Evolutionary conservation across 1,140 invertebrate genomes (phyloP).

Genomic region (Brachionus paranguensis): DNA sequence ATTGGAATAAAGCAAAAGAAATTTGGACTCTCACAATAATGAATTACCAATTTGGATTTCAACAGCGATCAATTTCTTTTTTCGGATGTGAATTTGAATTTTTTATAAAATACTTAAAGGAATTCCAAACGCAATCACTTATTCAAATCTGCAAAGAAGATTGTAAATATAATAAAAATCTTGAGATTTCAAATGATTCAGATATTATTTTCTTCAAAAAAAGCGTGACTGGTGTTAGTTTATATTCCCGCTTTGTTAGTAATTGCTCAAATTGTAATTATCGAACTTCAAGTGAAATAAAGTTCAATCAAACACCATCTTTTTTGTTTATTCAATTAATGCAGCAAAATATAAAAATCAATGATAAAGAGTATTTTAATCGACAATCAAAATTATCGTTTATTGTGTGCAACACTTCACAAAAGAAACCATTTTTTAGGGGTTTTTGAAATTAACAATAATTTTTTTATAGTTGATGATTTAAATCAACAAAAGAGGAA

Average conservation of each 20-base stretch:
- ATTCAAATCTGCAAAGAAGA: conserved; percentile 8
- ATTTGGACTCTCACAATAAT: background rate
- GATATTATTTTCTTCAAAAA: conserved; percentile 4
- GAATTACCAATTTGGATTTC: background rate
- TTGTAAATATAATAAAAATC: conserved; percentile 15
- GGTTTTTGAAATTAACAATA: background rate
- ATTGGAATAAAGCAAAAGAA: conserved; percentile 30
- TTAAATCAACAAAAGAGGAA: background rate
- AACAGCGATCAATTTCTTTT: background rate
- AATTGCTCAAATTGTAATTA: background rate
- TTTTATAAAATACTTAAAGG: background rate
- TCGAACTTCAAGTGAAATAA: background rate
- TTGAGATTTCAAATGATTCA: background rate
- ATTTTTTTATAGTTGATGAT: conserved; percentile 4
- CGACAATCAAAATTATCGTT: background rate
- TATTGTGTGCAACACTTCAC: background rate
- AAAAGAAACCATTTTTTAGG: background rate
- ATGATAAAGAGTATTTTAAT: conserved; percentile 2
- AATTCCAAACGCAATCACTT: background rate
- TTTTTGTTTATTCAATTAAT: conserved; percentile 20
- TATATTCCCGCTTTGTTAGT: background rate
- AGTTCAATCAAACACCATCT: conserved; percentile 12
- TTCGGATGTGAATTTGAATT: background rate
- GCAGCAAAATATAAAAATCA: background rate
- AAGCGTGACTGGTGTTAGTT: background rate